Evolutionary conservation across 1,140 invertebrate genomes (phyloP).

Genomic region (Papilio glaucus): DNA sequence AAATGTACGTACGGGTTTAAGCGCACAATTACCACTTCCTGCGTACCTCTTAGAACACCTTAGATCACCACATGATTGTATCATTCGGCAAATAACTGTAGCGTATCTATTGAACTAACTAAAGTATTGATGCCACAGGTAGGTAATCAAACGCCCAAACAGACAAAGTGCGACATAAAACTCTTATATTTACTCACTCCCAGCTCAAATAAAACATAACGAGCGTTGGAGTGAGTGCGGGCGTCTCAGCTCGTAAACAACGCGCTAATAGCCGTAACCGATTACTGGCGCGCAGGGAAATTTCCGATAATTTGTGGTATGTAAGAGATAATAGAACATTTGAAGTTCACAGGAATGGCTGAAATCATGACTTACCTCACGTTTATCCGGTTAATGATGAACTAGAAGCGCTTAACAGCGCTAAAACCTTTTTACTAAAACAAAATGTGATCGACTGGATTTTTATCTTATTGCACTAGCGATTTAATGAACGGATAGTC

Average conservation of each 20-base stretch:
- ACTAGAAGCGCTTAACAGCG: no score
- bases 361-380: background rate
- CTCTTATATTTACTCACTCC: background rate
- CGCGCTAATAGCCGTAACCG: background rate
- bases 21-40: no score
- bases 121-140: background rate
- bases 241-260: background rate
- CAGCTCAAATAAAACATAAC: background rate
- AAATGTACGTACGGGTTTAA: no score
- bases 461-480: no score
- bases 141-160: background rate
- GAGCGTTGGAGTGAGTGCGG: background rate
- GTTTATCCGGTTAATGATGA: background rate
- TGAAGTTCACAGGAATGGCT: background rate
- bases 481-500: no score
- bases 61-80: no score
- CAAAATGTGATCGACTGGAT: no score
- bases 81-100: background rate
- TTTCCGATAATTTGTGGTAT: conserved; percentile 11
- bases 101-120: background rate
- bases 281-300: background rate
- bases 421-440: no score
- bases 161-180: conserved; percentile 6
- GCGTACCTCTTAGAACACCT: no score
- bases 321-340: background rate